Conservation (phyloP, 2,888 invertebrate species). For the Lasioglossum marginatum region DNA sequence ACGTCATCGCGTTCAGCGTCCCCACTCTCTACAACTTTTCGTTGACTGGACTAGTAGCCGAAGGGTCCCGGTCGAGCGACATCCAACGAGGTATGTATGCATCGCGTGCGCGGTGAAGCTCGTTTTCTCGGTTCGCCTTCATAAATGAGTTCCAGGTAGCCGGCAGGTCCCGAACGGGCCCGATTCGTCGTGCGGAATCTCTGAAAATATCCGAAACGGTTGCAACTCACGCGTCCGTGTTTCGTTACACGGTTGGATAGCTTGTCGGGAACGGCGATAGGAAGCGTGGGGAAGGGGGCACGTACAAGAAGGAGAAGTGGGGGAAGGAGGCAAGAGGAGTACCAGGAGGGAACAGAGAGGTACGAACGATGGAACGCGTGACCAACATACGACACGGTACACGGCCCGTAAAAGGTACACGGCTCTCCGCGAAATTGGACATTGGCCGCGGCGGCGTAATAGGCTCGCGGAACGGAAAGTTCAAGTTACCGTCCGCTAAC, state of each 20-base stretch:
- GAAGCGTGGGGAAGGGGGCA: not conserved
- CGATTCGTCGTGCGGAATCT: slow-evolving; percentile 6
- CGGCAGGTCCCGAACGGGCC: not conserved
- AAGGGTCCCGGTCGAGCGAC: not conserved
- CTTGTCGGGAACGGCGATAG: slow-evolving; percentile 12
- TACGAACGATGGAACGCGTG: slow-evolving; percentile 24
- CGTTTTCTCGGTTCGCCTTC: not conserved
- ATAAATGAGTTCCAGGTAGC: slow-evolving; percentile 9
- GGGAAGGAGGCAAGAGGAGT: not conserved
- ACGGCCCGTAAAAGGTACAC: slow-evolving; percentile 48
- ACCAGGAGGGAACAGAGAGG: not conserved
- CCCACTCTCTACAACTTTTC: too few relatives aligned
- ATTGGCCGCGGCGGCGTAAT: slow-evolving; percentile 46
- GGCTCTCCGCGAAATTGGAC: slow-evolving; percentile 50
- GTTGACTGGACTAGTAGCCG: too few relatives aligned
- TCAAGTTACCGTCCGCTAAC: slow-evolving; percentile 43
- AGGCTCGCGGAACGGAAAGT: slow-evolving; percentile 32
- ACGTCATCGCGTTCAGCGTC: too few relatives aligned
- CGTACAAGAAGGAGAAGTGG: not conserved
- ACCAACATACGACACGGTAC: slow-evolving; percentile 49
- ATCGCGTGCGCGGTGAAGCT: not conserved
- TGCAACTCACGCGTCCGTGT: slow-evolving; percentile 14
- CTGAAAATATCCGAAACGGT: slow-evolving; percentile 16
- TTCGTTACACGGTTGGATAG: slow-evolving; percentile 34
- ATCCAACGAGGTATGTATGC: not conserved